Evolutionary conservation across 1,140 invertebrate genomes (phyloP).

Genomic region (Drosophila grimshawi): DNA sequence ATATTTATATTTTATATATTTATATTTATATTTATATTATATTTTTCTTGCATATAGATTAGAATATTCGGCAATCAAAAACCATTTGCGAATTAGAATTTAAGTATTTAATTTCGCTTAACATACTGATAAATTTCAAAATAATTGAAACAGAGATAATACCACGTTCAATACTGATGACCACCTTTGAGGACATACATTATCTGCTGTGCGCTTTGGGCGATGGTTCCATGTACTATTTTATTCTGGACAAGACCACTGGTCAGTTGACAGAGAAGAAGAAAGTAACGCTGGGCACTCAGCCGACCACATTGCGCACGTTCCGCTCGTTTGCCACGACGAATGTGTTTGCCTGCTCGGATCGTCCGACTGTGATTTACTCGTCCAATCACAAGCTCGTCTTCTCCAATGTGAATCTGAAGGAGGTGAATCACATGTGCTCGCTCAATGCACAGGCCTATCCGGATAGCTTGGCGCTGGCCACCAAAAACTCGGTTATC

Average conservation of each 20-base stretch:
- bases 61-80: no score
- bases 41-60: no score
- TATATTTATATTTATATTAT: no score
- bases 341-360: slow-evolving; percentile 99
- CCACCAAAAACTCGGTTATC: slow-evolving; percentile 96
- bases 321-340: slow-evolving; percentile 96
- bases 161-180: slow-evolving; percentile 97
- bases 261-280: slow-evolving; percentile 93
- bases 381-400: slow-evolving; percentile 99
- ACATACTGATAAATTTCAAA: background rate
- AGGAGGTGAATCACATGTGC: slow-evolving; percentile 99
- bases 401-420: slow-evolving; percentile 99
- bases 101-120: no score
- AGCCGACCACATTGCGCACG: slow-evolving; percentile 96
- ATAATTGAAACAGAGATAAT: slow-evolving; percentile 91
- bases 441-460: slow-evolving; percentile 97
- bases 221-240: slow-evolving; percentile 99
- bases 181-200: slow-evolving; percentile 95
- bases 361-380: slow-evolving; percentile 99
- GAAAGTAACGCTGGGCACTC: slow-evolving; percentile 97
- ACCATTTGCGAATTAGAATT: no score
- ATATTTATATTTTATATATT: no score
- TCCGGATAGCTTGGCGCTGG: slow-evolving; percentile 96
- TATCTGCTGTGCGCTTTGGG: slow-evolving; percentile 97
- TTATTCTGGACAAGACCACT: slow-evolving; percentile 90